Conservation (phyloP, 2,113 vertebrate genomes). For the Sander vitreus region DNA sequence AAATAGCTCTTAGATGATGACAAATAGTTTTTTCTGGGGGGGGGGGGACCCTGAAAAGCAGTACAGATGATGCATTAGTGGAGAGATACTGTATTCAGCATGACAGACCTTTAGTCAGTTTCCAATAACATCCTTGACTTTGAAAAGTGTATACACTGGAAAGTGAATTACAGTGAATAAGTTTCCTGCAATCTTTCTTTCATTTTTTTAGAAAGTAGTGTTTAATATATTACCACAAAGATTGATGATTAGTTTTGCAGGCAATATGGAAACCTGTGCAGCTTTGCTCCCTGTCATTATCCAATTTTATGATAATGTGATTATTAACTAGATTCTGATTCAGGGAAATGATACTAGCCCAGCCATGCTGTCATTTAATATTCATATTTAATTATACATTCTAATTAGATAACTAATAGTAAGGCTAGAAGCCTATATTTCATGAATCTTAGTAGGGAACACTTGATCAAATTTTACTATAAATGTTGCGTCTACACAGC, state of each 20-base stretch:
- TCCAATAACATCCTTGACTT: slow-evolving; percentile 11
- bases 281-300: slow-evolving; percentile 36
- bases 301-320: slow-evolving; percentile 53
- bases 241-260: slow-evolving; percentile 19
- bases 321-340: slow-evolving; percentile 54
- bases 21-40: slow-evolving; percentile 3
- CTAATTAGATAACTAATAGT: slow-evolving; percentile 49
- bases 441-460: slow-evolving; percentile 4
- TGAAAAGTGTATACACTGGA: slow-evolving; percentile 13
- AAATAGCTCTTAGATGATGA: slow-evolving; percentile 1
- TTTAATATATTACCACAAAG: slow-evolving; percentile 16
- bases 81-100: neutral
- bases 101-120: neutral
- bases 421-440: slow-evolving; percentile 17
- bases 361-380: slow-evolving; percentile 45
- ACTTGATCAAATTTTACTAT: neutral
- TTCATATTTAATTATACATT: slow-evolving; percentile 59
- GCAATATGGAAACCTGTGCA: slow-evolving; percentile 18
- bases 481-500: neutral
- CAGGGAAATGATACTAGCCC: slow-evolving; percentile 27
- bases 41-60: neutral
- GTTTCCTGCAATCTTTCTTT: neutral
- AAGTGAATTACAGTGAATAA: neutral
- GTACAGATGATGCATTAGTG: slow-evolving; percentile 6
- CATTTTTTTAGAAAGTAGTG: neutral